A percentile compares a stretch with the other conserved stretches of the same genome.
Conservation (phyloP, 1,140 invertebrate species). For the Lamellibrachia luymesi region DNA sequence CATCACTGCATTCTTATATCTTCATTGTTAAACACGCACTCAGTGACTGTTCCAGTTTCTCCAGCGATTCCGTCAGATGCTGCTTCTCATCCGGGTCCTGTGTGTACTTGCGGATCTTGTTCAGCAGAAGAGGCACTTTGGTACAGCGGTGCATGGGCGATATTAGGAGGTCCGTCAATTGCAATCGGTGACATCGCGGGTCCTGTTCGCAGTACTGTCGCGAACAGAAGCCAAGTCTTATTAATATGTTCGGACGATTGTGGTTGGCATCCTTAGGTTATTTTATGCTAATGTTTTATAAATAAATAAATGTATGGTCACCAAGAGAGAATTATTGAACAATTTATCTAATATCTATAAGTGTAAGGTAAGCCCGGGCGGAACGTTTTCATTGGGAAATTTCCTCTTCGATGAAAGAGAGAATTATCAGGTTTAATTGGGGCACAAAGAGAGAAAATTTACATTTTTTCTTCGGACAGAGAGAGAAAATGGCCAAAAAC, state of each 20-base stretch:
- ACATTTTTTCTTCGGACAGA: no score
- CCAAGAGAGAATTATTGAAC: no score
- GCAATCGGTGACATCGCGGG: slow-evolving; percentile 66
- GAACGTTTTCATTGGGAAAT: no score
- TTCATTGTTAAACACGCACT: slow-evolving; percentile 56
- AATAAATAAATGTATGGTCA: no score
- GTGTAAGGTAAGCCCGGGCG: no score
- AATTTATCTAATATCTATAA: no score
- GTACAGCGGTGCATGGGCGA: slow-evolving; percentile 72
- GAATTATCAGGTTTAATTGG: no score
- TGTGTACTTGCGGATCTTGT: slow-evolving; percentile 65
- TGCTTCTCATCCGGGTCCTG: slow-evolving; percentile 61
- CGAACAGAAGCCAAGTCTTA: background rate
- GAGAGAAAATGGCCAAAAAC: no score
- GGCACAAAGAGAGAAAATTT: no score
- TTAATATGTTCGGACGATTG: background rate
- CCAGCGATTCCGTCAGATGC: slow-evolving; percentile 63
- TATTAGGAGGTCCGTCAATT: slow-evolving; percentile 68
- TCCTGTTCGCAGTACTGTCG: slow-evolving; percentile 65
- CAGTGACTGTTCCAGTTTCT: slow-evolving; percentile 66
- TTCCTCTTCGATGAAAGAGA: no score
- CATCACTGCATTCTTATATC: no score
- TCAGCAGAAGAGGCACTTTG: slow-evolving; percentile 67
- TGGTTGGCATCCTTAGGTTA: background rate
- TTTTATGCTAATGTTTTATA: no score